Base-by-base conservation (phyloP, 1,140 invertebrate genomes). In the Apis laboriosa region DNA sequence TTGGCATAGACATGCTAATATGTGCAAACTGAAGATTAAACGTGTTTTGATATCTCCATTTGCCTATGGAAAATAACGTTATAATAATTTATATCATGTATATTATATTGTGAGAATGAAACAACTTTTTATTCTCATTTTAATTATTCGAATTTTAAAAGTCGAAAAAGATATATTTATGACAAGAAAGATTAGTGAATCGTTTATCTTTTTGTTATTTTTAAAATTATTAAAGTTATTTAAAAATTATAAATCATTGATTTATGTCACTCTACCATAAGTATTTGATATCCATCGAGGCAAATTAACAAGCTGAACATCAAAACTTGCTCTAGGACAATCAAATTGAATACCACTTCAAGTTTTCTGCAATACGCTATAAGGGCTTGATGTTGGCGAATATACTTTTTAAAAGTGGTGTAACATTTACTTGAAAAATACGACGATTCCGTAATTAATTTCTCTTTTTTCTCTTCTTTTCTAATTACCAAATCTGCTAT, bases 271-370 rank as follows among this genome's bases (percentile, higher is more conserved):
- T 70, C 72, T 71, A 90, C 88, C 80, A 86, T 43, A 56, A 85
- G 49, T 19, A 84, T 17, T 53, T 88, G 84, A 68, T 88, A 89
- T 15, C 89, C 88, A 53, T 67, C 83, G 19, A 90, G 77, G 55
- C 89, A 90, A 21, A 90, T 86, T n/a, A 88, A 4, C 13, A 89
- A 51, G 28, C 89, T 88, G 8, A 86, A 89, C 1, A 84, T 21
- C 19, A 84, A 13, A 15, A 88, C 67, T 77, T 90, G 89, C 8
- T 66, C 84, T 3, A 90, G 76, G 0, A 83, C 58, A 28, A 88
- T 83, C 19, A 79, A 21, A 5, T n/a, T 73, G 21, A 90, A 90
- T 2, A 76, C 84, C 0, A 60, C 51, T 28, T 86, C 86, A 61
- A 90, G 70, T 51, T 70, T 63, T 4, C 78, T 49, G 15, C 84